phyloP scores from a whole-genome alignment of 2,797 vertebrate species.

The Mus spretus region DNA sequence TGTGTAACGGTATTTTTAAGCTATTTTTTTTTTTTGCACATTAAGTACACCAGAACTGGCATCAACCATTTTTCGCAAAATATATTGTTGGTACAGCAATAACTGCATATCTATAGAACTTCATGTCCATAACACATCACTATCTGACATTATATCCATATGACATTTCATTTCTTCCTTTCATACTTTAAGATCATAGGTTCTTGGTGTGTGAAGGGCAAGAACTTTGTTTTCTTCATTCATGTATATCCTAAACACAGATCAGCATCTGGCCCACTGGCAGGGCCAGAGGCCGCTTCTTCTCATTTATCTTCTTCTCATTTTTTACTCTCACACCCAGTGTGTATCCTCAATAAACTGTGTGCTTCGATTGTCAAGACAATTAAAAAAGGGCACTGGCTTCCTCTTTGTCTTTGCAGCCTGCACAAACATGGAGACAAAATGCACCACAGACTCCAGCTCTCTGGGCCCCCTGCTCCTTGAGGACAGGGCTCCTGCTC shows the following conservation, averaged over 20 bases:
- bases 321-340: background rate
- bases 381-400: background rate
- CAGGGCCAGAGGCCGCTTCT: background rate
- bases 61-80: conserved; percentile 12
- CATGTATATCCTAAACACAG: background rate
- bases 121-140: background rate
- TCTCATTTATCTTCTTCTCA: background rate
- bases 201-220: background rate
- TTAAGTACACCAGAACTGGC: conserved; percentile 7
- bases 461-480: background rate
- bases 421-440: conserved; percentile 36
- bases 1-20: background rate
- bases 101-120: background rate
- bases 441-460: background rate
- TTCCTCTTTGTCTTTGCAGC: conserved; percentile 43
- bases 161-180: conserved; percentile 30
- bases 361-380: conserved; percentile 66
- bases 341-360: conserved; percentile 78
- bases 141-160: background rate
- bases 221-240: conserved; percentile 38
- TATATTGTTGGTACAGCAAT: background rate
- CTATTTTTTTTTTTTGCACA: background rate
- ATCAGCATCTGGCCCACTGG: background rate
- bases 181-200: conserved; percentile 18
- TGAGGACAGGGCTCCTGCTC: too few relatives aligned